Conservation (phyloP, 2,888 invertebrate genomes). For the Trichopoda pennipes region DNA sequence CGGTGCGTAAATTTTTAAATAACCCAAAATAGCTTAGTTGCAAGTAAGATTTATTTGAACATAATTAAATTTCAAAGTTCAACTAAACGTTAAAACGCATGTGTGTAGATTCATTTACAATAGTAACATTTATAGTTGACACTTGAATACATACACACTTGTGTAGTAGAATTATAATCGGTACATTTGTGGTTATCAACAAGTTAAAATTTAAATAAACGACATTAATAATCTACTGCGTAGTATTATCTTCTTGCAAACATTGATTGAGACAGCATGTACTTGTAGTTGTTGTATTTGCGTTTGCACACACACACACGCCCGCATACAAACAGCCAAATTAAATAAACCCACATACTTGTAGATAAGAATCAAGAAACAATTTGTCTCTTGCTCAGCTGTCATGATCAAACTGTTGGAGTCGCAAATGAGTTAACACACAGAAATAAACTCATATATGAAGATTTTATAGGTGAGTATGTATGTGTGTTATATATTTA, state of each 20-base stretch:
- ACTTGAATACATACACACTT: slow-evolving; percentile 9
- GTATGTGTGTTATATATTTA: neutral
- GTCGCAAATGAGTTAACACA: neutral
- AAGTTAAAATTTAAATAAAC: slow-evolving; percentile 54
- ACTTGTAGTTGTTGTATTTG: too few species aligned
- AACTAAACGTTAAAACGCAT: too few species aligned
- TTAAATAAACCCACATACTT: slow-evolving; percentile 39
- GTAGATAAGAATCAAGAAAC: slow-evolving; percentile 37
- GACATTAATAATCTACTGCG: slow-evolving; percentile 35
- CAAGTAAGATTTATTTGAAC: too few species aligned
- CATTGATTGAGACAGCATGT: neutral
- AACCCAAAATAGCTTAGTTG: too few species aligned
- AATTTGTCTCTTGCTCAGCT: slow-evolving; percentile 54
- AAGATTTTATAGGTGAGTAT: neutral
- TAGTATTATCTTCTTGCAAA: slow-evolving; percentile 23
- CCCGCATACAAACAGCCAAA: neutral
- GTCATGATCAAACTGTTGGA: slow-evolving; percentile 51
- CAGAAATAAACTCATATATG: neutral
- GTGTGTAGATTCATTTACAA: neutral
- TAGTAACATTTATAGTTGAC: neutral
- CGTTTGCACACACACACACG: neutral
- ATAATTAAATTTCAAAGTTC: too few species aligned
- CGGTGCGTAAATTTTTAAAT: too few species aligned
- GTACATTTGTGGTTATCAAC: slow-evolving; percentile 50
- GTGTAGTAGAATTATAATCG: slow-evolving; percentile 10